A percentile compares a stretch with the other conserved stretches of the same genome.
Conservation (phyloP, 2,113 vertebrate species). For the Mesembrinibis cayennensis region DNA sequence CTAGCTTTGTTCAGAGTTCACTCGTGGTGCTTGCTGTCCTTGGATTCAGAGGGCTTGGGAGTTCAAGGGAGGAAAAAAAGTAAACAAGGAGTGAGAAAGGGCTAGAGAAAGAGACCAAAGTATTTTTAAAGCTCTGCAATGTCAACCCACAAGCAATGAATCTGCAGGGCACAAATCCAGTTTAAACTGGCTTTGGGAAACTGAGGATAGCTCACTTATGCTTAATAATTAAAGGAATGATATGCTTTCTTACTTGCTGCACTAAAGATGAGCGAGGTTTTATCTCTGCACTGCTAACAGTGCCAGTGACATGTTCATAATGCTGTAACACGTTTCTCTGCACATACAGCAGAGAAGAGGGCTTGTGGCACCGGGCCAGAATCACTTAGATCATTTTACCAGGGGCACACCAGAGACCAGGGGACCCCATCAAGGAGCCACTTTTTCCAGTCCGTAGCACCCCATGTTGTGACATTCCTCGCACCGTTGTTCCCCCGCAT, state of each 20-base stretch:
- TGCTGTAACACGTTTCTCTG: conserved; percentile 68
- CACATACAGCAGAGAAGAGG: conserved; percentile 19
- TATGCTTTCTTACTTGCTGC: background rate
- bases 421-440: conserved; percentile 68
- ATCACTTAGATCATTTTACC: conserved; percentile 87
- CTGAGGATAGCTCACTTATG: background rate
- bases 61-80: background rate
- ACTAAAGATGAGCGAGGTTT: conserved; percentile 26
- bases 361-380: conserved; percentile 78
- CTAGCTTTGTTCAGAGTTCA: background rate
- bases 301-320: conserved; percentile 61
- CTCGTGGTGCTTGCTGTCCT: background rate
- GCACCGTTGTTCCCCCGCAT: conserved; percentile 61
- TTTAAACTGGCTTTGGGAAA: background rate
- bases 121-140: background rate
- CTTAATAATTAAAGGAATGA: conserved; percentile 30
- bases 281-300: conserved; percentile 32
- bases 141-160: accelerated
- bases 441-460: conserved; percentile 77
- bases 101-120: background rate
- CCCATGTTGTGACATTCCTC: conserved; percentile 77
- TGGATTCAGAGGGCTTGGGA: background rate
- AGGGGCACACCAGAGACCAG: conserved; percentile 74
- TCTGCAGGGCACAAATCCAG: background rate
- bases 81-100: background rate